Evolutionary conservation across 2,888 invertebrate genomes (phyloP).

Genomic region (Tigriopus californicus): DNA sequence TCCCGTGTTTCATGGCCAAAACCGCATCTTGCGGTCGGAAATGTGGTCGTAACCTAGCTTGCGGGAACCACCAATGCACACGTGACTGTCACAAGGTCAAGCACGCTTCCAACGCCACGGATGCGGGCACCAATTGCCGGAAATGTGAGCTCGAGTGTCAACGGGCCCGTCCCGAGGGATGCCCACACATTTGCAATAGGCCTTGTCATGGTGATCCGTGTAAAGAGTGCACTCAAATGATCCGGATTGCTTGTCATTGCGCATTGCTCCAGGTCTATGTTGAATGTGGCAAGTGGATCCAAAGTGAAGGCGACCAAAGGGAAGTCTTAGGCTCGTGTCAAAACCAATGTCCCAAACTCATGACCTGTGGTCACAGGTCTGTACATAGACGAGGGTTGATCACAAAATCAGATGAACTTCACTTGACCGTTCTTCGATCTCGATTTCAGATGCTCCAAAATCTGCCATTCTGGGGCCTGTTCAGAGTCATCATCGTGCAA

Average conservation of each 20-base stretch:
- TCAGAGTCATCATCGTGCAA: conserved; percentile 45
- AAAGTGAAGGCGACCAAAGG: conserved; percentile 27
- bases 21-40: conserved; percentile 33
- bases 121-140: conserved; percentile 25
- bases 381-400: not conserved
- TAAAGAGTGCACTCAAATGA: conserved; percentile 47
- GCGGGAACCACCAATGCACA: conserved; percentile 39
- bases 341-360: conserved; percentile 51
- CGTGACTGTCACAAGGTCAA: conserved; percentile 44
- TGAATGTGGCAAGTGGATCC: conserved; percentile 46
- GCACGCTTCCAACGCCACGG: conserved; percentile 18
- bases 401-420: not conserved
- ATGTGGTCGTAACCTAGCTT: conserved; percentile 28
- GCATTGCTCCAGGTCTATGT: conserved; percentile 52
- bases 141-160: conserved; percentile 24
- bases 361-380: conserved; percentile 57
- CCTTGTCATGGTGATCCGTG: conserved; percentile 45
- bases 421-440: not conserved
- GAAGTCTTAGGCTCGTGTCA: conserved; percentile 43
- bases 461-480: conserved; percentile 55
- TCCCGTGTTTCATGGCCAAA: conserved; percentile 34
- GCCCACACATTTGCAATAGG: conserved; percentile 29
- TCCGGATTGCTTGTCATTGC: conserved; percentile 61
- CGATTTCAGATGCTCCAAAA: conserved; percentile 38
- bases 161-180: conserved; percentile 27